These are phyloP conservation scores for Argopecten irradians DNA, from an alignment of 1,140 invertebrate species.

Conservation along the genomic window DNA sequence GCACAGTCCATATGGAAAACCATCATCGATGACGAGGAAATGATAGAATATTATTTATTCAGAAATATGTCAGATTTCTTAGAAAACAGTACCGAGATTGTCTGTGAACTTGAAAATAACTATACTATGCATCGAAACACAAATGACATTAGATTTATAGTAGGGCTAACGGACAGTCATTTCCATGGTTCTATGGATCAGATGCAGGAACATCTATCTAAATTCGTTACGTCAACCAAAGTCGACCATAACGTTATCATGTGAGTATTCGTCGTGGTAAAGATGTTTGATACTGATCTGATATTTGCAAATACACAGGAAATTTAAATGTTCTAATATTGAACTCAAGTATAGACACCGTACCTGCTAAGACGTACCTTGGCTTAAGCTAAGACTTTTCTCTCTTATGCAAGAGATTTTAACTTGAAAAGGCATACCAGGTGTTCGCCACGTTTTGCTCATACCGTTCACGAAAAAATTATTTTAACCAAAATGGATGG, in stretches of 20 bases:
- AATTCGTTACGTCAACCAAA: conserved; percentile 38
- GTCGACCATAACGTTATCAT: conserved; percentile 55
- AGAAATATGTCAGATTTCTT: conserved; percentile 53
- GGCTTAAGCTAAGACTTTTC: no score
- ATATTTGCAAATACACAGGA: neutral
- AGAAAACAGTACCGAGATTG: conserved; percentile 48
- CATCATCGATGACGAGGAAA: conserved; percentile 60
- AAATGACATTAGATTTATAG: conserved; percentile 53
- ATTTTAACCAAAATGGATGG: no score
- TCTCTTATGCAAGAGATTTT: no score
- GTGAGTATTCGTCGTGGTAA: conserved; percentile 48
- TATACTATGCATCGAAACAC: conserved; percentile 39
- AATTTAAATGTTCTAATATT: no score
- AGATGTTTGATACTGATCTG: no score
- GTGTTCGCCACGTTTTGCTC: no score
- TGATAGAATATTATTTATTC: conserved; percentile 62
- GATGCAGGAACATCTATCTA: conserved; percentile 42
- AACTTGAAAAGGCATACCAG: no score
- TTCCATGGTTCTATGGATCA: conserved; percentile 54
- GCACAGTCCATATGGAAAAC: conserved; percentile 57
- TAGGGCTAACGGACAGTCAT: conserved; percentile 50
- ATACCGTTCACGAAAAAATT: no score
- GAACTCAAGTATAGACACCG: no score
- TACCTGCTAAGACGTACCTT: no score
- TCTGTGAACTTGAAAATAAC: conserved; percentile 38